These are phyloP conservation scores for Beroe forskalii DNA, from an alignment of 37 sponge, comb jelly and placozoan genomes.

Conservation along the genomic window DNA sequence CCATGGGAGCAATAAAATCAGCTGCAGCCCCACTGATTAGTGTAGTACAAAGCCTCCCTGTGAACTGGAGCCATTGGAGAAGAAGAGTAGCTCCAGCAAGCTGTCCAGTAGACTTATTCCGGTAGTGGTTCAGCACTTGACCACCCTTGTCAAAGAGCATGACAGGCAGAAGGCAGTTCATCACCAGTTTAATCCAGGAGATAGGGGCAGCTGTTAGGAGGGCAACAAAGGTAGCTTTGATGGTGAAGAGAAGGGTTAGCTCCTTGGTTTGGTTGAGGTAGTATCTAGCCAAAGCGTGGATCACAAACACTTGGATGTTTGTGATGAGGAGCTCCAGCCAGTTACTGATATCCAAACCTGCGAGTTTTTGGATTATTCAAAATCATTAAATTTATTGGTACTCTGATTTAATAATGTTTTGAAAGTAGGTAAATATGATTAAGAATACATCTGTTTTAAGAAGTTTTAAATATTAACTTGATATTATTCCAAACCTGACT, in stretches of 20 bases:
- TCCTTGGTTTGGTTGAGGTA: conserved; percentile 10
- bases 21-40: conserved; percentile 17
- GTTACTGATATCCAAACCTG: conserved; percentile 43
- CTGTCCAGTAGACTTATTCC: conserved; percentile 14
- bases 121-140: neutral
- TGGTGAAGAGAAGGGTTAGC: neutral
- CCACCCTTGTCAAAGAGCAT: neutral
- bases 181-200: neutral
- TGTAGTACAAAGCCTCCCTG: conserved; percentile 27
- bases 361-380: too few relatives aligned
- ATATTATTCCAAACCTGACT: neutral
- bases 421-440: neutral
- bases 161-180: conserved; percentile 44
- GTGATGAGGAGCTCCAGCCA: conserved; percentile 45
- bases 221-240: neutral
- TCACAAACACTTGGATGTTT: conserved; percentile 36
- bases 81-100: conserved; percentile 25
- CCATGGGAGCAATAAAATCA: conserved; percentile 45
- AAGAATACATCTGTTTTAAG: too few relatives aligned
- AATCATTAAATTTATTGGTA: neutral
- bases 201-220: conserved; percentile 9
- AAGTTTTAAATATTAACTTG: neutral
- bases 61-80: conserved; percentile 35
- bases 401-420: too few relatives aligned
- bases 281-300: conserved; percentile 39